phyloP scores from a whole-genome alignment of 2,888 invertebrate genomes.

The Cacoxenus indagator region DNA sequence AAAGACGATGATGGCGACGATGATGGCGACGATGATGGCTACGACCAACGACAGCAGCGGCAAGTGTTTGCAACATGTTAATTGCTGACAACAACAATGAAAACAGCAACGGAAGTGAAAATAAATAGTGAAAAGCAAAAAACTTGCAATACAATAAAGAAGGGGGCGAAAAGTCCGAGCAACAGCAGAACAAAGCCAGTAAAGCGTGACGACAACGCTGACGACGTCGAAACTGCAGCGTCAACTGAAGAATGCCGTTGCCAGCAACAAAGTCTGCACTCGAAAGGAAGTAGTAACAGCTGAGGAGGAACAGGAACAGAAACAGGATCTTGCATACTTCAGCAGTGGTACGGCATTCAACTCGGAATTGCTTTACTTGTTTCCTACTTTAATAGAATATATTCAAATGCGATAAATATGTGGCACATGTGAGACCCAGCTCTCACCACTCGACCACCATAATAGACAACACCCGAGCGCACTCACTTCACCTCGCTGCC shows the following conservation, averaged over 20 bases:
- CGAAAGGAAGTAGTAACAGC: background rate
- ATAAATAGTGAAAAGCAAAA: constrained; percentile 21
- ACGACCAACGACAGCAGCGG: constrained; percentile 26
- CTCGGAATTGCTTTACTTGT: too few species aligned
- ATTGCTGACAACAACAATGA: constrained; percentile 35
- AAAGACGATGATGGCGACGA: constrained; percentile 12
- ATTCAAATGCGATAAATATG: too few species aligned
- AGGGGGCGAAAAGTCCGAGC: background rate
- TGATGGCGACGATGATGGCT: constrained; percentile 25
- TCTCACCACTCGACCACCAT: too few species aligned
- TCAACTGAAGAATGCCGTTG: background rate
- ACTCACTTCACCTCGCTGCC: too few species aligned
- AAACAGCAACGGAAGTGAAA: constrained; percentile 17
- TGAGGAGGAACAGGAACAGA: background rate
- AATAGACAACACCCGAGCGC: too few species aligned
- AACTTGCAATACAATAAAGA: background rate
- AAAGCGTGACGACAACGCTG: background rate
- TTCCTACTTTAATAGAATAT: too few species aligned
- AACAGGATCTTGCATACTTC: background rate
- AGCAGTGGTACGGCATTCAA: too few species aligned
- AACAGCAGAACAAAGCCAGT: background rate
- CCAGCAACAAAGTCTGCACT: background rate
- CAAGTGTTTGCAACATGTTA: constrained; percentile 50
- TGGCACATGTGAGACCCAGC: too few species aligned
- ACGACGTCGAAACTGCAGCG: too few species aligned